Evolutionary conservation across 2,888 invertebrate species (phyloP).

Genomic region (Drosophila suboccidentalis): DNA sequence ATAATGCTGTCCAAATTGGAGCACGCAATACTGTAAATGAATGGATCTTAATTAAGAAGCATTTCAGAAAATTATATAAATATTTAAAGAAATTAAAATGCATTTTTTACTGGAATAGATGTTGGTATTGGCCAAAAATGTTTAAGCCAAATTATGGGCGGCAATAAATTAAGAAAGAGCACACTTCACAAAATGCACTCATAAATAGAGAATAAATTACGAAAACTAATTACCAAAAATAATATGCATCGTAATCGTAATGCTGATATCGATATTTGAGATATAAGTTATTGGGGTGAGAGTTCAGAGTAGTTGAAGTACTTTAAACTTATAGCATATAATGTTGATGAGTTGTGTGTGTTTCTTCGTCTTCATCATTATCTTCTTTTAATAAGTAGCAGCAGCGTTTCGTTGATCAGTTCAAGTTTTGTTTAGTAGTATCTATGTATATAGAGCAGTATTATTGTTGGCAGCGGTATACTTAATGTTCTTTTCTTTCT

Average conservation of each 20-base stretch:
- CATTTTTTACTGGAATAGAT: constrained; percentile 44
- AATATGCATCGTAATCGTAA: constrained; percentile 28
- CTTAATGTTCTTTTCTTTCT: constrained; percentile 44
- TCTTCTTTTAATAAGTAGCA: constrained; percentile 67
- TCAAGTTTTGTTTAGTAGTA: constrained; percentile 54
- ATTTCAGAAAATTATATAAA: constrained; percentile 34
- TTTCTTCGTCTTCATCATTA: constrained; percentile 20
- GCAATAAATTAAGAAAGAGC: constrained; percentile 66
- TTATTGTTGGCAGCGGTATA: constrained; percentile 75
- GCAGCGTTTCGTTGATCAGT: constrained; percentile 79
- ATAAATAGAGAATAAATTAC: constrained; percentile 64
- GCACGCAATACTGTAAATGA: constrained; percentile 49
- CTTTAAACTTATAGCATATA: constrained; percentile 63
- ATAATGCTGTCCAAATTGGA: constrained; percentile 30
- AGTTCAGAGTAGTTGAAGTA: constrained; percentile 27
- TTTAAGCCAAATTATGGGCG: constrained; percentile 61
- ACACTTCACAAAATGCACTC: constrained; percentile 29
- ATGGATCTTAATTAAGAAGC: constrained; percentile 40
- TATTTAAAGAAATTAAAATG: constrained; percentile 24
- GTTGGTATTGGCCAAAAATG: constrained; percentile 13
- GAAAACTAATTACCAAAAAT: constrained; percentile 47
- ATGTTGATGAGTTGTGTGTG: constrained; percentile 36
- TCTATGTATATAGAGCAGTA: constrained; percentile 68
- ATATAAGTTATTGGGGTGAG: constrained; percentile 45
- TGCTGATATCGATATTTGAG: constrained; percentile 63